These are phyloP conservation scores for Halcyon leucocephala DNA, from an alignment of 2,797 vertebrate species.

Conservation along the genomic window DNA sequence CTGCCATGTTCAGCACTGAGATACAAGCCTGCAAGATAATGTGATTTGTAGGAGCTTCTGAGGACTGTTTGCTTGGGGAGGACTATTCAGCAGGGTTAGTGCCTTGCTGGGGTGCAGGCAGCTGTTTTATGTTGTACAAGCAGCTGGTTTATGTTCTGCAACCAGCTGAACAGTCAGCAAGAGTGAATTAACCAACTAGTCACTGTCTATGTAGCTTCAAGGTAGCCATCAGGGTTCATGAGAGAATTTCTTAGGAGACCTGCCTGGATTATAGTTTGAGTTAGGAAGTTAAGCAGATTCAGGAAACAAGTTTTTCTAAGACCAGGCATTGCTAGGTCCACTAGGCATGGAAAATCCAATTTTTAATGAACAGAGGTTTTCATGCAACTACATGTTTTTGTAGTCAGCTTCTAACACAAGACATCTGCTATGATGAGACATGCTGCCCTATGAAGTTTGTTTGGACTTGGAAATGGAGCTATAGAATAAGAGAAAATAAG, in stretches of 20 bases:
- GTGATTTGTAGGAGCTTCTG: fast-evolving
- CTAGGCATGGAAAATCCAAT: neutral
- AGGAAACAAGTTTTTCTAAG: neutral
- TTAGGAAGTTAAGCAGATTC: neutral
- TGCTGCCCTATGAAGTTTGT: neutral
- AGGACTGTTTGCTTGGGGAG: neutral
- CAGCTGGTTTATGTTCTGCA: neutral
- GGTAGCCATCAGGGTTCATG: neutral
- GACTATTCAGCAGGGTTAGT: neutral
- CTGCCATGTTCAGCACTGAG: neutral
- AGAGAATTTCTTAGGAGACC: neutral
- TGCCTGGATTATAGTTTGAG: neutral
- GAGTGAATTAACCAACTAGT: neutral
- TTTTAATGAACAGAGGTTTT: neutral
- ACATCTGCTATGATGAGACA: neutral
- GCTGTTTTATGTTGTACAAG: neutral
- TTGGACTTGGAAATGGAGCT: neutral
- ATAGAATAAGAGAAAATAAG: neutral
- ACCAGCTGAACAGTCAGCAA: neutral
- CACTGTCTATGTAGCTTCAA: neutral
- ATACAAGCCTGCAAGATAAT: neutral
- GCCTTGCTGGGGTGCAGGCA: neutral
- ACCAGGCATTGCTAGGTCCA: neutral
- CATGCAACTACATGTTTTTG: neutral
- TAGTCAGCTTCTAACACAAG: neutral